Percentiles rank a stretch among this genome's conserved stretches.
phyloP scores from a whole-genome alignment of 2,888 invertebrate species.

The Dichetophora obliterata region DNA sequence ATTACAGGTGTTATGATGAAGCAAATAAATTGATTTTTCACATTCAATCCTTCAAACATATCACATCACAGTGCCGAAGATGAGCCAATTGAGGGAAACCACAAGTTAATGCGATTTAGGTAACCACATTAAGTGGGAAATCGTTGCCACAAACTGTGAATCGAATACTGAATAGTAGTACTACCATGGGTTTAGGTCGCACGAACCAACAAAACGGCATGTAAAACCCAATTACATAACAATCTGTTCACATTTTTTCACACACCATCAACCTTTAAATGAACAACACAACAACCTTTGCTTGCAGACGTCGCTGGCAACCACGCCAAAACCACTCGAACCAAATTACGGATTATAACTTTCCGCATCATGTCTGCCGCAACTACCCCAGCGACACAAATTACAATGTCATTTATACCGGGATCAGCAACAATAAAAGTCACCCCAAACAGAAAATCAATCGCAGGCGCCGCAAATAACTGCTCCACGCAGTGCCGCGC shows the following conservation, averaged over 20 bases:
- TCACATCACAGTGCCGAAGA: neutral
- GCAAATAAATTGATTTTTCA: no score
- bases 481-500: neutral
- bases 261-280: constrained; percentile 68
- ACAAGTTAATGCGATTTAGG: constrained; percentile 19
- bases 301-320: constrained; percentile 51
- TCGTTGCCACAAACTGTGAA: neutral
- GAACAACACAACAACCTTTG: constrained; percentile 53
- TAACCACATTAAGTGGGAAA: constrained; percentile 18
- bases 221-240: constrained; percentile 69
- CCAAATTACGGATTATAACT: constrained; percentile 53
- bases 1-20: constrained; percentile 10
- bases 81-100: neutral
- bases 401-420: constrained; percentile 61
- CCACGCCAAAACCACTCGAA: constrained; percentile 57
- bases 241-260: constrained; percentile 70
- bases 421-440: constrained; percentile 41
- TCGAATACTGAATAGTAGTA: neutral
- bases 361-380: constrained; percentile 6
- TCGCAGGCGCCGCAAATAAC: constrained; percentile 22
- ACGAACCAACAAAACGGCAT: constrained; percentile 47
- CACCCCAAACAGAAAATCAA: constrained; percentile 38
- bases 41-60: no score
- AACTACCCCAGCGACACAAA: constrained; percentile 55
- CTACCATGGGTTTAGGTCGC: neutral